phyloP scores from a whole-genome alignment of 64 coral and sea anemone species.

The Acropora tenuis region DNA sequence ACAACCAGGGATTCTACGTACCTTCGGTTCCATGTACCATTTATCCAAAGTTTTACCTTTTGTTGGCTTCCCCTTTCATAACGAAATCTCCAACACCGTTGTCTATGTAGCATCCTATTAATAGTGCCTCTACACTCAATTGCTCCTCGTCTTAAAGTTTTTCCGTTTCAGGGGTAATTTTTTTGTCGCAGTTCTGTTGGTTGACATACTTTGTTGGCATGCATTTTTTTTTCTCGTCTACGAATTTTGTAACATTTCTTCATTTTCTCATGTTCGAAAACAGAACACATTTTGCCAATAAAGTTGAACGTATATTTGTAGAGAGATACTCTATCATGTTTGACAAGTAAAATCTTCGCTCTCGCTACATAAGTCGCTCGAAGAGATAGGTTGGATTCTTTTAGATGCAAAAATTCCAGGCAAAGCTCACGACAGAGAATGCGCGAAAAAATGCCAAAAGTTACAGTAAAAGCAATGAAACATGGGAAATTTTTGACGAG shows the following conservation, averaged over 20 bases:
- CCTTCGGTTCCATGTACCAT: conserved; percentile 49
- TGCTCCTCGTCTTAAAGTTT: too few relatives aligned
- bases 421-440: not conserved
- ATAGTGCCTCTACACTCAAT: too few relatives aligned
- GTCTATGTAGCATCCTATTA: not conserved
- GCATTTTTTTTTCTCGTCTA: too few relatives aligned
- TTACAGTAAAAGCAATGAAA: not conserved
- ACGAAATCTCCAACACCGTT: conserved; percentile 7
- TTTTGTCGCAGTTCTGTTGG: too few relatives aligned
- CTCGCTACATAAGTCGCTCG: not conserved
- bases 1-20: conserved; percentile 67
- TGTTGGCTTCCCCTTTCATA: not conserved
- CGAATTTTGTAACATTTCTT: too few relatives aligned
- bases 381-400: not conserved
- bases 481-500: not conserved
- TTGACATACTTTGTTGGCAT: too few relatives aligned
- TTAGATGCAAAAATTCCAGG: not conserved
- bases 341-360: too few relatives aligned
- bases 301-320: too few relatives aligned
- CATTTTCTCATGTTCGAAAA: too few relatives aligned
- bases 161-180: too few relatives aligned
- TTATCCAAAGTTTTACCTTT: conserved; percentile 29
- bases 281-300: too few relatives aligned
- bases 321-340: too few relatives aligned
- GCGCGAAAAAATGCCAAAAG: not conserved